phyloP scores from a whole-genome alignment of 2,113 vertebrate genomes.

The Pterocles burchelli region DNA sequence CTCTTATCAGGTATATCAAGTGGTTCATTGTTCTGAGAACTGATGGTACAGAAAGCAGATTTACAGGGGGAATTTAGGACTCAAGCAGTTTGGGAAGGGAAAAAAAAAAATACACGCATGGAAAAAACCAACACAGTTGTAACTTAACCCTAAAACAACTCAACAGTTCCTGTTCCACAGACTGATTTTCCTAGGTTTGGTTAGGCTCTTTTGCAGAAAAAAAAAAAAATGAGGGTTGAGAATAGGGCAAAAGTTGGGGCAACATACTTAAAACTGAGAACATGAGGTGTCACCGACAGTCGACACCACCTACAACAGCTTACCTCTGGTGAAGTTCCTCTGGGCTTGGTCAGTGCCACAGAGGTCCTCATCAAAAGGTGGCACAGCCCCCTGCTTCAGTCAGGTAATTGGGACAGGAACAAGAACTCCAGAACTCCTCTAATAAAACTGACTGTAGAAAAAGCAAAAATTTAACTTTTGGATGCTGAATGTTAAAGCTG shows the following conservation, averaged over 20 bases:
- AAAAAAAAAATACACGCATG: neutral
- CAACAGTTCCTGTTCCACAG: neutral
- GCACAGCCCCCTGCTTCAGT: neutral
- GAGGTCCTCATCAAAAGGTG: neutral
- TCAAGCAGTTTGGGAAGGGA: constrained; percentile 9
- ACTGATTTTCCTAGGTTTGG: neutral
- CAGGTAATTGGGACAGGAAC: neutral
- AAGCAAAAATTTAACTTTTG: neutral
- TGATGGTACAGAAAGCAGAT: constrained; percentile 51
- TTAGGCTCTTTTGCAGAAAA: neutral
- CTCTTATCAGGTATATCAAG: constrained; percentile 61
- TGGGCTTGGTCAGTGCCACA: neutral
- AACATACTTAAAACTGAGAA: neutral
- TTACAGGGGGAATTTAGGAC: constrained; percentile 51
- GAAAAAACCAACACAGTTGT: neutral
- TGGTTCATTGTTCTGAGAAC: constrained; percentile 44
- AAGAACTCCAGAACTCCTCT: neutral
- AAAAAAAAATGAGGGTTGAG: neutral
- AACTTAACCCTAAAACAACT: constrained; percentile 51
- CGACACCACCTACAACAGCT: neutral
- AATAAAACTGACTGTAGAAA: neutral
- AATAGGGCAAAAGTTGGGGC: neutral
- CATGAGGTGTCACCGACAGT: neutral
- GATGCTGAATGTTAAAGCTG: neutral
- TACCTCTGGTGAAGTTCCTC: neutral